A percentile compares a stretch with the other conserved stretches of the same genome.
Conservation (phyloP, 1,140 invertebrate genomes). For the Drosophila seguyi region DNA sequence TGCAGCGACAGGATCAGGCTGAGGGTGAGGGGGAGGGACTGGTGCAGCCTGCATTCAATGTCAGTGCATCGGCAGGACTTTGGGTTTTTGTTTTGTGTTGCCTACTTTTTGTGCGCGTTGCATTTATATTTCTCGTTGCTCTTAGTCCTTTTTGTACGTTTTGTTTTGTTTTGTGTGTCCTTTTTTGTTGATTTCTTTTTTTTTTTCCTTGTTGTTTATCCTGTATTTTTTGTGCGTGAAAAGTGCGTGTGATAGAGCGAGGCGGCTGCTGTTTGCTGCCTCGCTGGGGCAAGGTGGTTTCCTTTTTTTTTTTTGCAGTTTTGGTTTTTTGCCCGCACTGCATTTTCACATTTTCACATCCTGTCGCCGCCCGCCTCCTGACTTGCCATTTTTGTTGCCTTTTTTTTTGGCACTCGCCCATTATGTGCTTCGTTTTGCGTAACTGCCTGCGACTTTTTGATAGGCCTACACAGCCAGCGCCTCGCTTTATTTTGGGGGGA, state of each 20-base stretch:
- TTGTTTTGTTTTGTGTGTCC: slow-evolving; percentile 26
- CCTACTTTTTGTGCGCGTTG: slow-evolving; percentile 56
- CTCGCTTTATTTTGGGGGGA: slow-evolving; percentile 69
- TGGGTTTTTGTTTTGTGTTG: slow-evolving; percentile 52
- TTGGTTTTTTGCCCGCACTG: slow-evolving; percentile 43
- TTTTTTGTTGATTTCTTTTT: slow-evolving; percentile 35
- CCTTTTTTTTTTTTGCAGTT: slow-evolving; percentile 19
- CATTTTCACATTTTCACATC: slow-evolving; percentile 30
- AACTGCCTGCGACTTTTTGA: slow-evolving; percentile 72
- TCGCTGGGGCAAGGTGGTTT: slow-evolving; percentile 12
- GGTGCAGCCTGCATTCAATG: slow-evolving; percentile 62
- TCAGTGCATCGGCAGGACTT: slow-evolving; percentile 55
- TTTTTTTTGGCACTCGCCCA: slow-evolving; percentile 72
- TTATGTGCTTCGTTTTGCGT: slow-evolving; percentile 72
- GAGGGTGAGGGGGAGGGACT: background rate
- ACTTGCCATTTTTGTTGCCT: slow-evolving; percentile 28
- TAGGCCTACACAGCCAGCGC: slow-evolving; percentile 67
- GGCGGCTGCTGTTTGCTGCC: slow-evolving; percentile 53
- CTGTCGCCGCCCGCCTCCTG: slow-evolving; percentile 34
- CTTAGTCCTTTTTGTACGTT: slow-evolving; percentile 35
- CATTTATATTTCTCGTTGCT: slow-evolving; percentile 32
- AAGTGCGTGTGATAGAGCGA: slow-evolving; percentile 63
- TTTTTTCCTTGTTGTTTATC: slow-evolving; percentile 13
- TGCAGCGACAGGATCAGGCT: background rate
- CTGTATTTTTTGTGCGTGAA: slow-evolving; percentile 27